Conservation (phyloP, 2,797 vertebrate species). For the Spatula clypeata region DNA sequence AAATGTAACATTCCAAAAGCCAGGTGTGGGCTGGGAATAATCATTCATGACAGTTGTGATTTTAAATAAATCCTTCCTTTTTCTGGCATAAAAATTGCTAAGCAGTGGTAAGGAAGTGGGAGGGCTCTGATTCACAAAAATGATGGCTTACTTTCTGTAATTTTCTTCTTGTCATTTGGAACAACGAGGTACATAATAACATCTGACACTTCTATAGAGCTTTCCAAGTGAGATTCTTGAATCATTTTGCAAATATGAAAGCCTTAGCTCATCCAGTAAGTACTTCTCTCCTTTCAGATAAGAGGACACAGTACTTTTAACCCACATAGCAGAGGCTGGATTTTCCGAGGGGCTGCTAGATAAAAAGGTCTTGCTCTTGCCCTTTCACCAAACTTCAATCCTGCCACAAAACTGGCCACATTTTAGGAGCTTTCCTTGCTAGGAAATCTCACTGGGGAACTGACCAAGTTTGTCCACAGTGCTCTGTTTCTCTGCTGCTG, state of each 20-base stretch:
- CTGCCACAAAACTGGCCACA: neutral
- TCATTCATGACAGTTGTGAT: slow-evolving; percentile 63
- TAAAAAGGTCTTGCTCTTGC: neutral
- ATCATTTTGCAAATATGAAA: slow-evolving; percentile 38
- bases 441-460: neutral
- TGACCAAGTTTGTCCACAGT: neutral
- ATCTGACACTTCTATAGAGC: slow-evolving; percentile 66
- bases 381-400: neutral
- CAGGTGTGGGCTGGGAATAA: slow-evolving; percentile 66
- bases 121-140: slow-evolving; percentile 72
- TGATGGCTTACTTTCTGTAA: slow-evolving; percentile 64
- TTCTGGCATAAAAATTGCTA: slow-evolving; percentile 66
- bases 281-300: neutral
- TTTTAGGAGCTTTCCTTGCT: neutral
- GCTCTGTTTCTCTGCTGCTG: neutral
- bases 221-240: slow-evolving; percentile 58
- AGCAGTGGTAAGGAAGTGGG: slow-evolving; percentile 65
- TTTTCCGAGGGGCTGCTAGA: neutral
- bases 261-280: slow-evolving; percentile 17
- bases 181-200: slow-evolving; percentile 66
- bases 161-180: slow-evolving; percentile 69
- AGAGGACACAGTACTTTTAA: neutral
- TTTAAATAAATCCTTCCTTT: slow-evolving; percentile 73
- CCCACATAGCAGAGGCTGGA: neutral
- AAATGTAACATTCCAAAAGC: slow-evolving; percentile 44